Percentiles rank a stretch among this genome's conserved stretches.
These are phyloP conservation scores for Archips crataeganus DNA, from an alignment of 2,888 invertebrate genomes.

Conservation along the genomic window DNA sequence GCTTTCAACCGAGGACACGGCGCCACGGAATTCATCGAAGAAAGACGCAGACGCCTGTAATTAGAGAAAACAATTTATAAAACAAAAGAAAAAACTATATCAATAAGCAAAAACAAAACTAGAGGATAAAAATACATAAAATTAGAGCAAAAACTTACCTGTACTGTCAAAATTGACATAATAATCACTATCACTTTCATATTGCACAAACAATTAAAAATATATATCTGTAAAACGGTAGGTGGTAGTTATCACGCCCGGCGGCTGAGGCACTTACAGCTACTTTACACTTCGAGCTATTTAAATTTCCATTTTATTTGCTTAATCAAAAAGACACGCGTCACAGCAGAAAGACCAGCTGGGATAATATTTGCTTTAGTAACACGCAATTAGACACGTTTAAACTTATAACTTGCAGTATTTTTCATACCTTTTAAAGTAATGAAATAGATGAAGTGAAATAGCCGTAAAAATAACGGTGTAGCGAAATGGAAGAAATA, in stretches of 20 bases:
- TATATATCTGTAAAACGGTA: slow-evolving; percentile 24
- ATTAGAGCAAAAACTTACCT: slow-evolving; percentile 52
- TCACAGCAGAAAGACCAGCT: slow-evolving; percentile 51
- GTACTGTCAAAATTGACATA: slow-evolving; percentile 51
- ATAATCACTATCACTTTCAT: slow-evolving; percentile 56
- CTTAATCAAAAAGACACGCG: slow-evolving; percentile 55
- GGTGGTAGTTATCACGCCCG: slow-evolving; percentile 20
- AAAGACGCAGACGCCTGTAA: slow-evolving; percentile 71
- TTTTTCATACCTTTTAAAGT: background rate
- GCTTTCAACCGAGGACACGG: slow-evolving; percentile 62
- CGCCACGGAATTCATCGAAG: slow-evolving; percentile 62
- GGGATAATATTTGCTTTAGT: slow-evolving; percentile 57
- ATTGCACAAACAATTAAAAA: slow-evolving; percentile 45
- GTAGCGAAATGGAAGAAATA: background rate
- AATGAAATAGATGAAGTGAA: slow-evolving; percentile 10
- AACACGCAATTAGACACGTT: slow-evolving; percentile 30
- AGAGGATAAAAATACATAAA: background rate
- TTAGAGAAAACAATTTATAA: slow-evolving; percentile 22
- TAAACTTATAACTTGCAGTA: slow-evolving; percentile 1
- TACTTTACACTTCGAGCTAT: slow-evolving; percentile 37
- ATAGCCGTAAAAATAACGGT: background rate
- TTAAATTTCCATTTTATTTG: slow-evolving; percentile 55
- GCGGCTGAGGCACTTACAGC: slow-evolving; percentile 24
- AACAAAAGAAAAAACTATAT: background rate
- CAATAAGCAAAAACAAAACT: background rate